These are phyloP conservation scores for Porites rus DNA, from an alignment of 92 coral and sea anemone genomes.

Conservation along the genomic window DNA sequence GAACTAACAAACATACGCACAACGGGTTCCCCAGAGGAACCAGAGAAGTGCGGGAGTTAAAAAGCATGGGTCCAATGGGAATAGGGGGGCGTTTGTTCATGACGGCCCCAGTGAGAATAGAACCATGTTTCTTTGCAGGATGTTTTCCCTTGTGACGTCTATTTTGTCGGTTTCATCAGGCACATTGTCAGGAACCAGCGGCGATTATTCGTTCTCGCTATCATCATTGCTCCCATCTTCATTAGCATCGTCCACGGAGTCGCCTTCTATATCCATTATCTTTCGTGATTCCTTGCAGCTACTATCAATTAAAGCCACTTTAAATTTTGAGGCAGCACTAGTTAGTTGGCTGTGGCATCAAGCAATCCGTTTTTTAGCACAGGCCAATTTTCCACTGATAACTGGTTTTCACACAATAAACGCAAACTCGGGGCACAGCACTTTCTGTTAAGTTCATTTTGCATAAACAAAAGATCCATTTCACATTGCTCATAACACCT, in stretches of 20 bases:
- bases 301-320: constrained; percentile 16
- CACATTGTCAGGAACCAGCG: background rate
- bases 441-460: too few relatives aligned
- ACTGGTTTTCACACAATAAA: background rate
- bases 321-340: constrained; percentile 38
- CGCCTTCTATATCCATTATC: background rate
- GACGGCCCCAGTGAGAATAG: background rate
- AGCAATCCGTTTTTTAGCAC: constrained; percentile 41
- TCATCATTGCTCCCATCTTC: background rate
- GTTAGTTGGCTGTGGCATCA: constrained; percentile 16
- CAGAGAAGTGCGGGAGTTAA: too few relatives aligned
- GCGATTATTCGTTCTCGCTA: background rate
- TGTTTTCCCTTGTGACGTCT: constrained; percentile 1
- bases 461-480: too few relatives aligned
- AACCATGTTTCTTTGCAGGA: constrained; percentile 1
- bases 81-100: too few relatives aligned
- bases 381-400: constrained; percentile 43
- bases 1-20: too few relatives aligned
- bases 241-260: too few relatives aligned
- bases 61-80: too few relatives aligned
- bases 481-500: too few relatives aligned
- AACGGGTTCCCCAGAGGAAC: too few relatives aligned
- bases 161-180: background rate
- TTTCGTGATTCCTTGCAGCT: constrained; percentile 6
- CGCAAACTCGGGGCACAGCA: too few relatives aligned